Evolutionary conservation across 2,888 invertebrate genomes (phyloP), one percentile per base, ranked within the genome.

Genomic region (Platycheirus albimanus): DNA sequence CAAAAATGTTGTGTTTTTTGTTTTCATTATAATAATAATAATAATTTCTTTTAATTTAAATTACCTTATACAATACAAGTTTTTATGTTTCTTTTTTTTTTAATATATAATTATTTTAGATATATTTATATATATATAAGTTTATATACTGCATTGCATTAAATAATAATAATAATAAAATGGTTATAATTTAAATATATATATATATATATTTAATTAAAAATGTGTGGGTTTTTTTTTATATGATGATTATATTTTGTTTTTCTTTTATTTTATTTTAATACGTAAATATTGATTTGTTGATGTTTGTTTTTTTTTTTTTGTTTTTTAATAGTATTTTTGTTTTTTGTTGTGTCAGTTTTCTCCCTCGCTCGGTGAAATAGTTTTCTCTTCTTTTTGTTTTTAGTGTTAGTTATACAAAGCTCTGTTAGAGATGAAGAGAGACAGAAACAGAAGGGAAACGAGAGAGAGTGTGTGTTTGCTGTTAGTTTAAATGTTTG

Each of bases 21-120:
- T 64, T 58, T 58, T 81, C 28, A 64, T 58, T 41, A 24, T 75
- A 15, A 78, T 83, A 72, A 83, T 80, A 69, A 79, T 77, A 77
- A 83, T 83, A 83, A 83, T 83, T 83, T 83, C 83, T 83, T 77
- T 83, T 74, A 83, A 83, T 83, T 83, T 83, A 83, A 83, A 74
- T 83, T 83, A 83, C 72, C 83, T 83, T 83, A 58, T 11, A 83
- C 43, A 71, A 56, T 56, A 83, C 36, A 83, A 67, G 77, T 56
- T 77, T 83, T 66, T n/a, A 49, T 67, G 33, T 63, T 56, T 66
- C 36, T 52, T n/a, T 36, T 76, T 24, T 28, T 33, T 61, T 24
- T 51, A 51, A 52, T 66, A 15, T 61, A 76, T 81, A 81, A 81
- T 81, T 76, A 76, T 61, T 76, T 83, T 72, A 83, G 71, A 83